Conservation (phyloP, 1,140 invertebrate species). For the Druon quercuslanigerum region DNA sequence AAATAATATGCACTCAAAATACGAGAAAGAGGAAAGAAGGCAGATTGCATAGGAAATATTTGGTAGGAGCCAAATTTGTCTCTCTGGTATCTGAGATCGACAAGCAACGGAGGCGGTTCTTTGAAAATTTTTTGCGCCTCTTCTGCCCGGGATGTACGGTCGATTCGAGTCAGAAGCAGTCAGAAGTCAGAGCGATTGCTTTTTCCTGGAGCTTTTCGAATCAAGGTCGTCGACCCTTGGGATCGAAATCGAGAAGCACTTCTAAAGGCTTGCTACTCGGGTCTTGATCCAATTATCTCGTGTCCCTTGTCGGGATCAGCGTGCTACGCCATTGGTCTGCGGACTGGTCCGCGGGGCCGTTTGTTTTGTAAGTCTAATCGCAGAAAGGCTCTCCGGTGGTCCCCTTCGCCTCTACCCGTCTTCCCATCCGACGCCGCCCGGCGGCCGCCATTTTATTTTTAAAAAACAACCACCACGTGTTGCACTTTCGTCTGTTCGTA, state of each 20-base stretch:
- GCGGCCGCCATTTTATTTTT: constrained; percentile 62
- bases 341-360: constrained; percentile 68
- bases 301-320: constrained; percentile 72
- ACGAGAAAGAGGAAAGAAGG: neutral
- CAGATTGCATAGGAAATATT: constrained; percentile 1
- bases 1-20: neutral
- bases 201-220: constrained; percentile 42
- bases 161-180: constrained; percentile 5
- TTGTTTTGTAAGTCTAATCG: constrained; percentile 77
- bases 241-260: constrained; percentile 49
- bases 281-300: constrained; percentile 74
- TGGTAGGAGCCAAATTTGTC: constrained; percentile 24
- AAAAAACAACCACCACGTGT: constrained; percentile 59
- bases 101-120: constrained; percentile 21
- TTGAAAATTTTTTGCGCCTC: constrained; percentile 25
- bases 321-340: constrained; percentile 73
- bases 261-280: constrained; percentile 46
- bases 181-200: constrained; percentile 16
- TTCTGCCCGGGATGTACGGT: constrained; percentile 2
- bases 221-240: constrained; percentile 45
- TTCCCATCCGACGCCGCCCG: constrained; percentile 49
- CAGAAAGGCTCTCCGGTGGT: constrained; percentile 61
- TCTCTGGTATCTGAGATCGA: constrained; percentile 16
- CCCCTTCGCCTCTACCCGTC: constrained; percentile 53
- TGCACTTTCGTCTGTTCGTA: constrained; percentile 54